Percentiles rank a stretch among this genome's conserved stretches.
These are phyloP conservation scores for Drosophila rufa DNA, from an alignment of 1,140 invertebrate species.

Conservation along the genomic window DNA sequence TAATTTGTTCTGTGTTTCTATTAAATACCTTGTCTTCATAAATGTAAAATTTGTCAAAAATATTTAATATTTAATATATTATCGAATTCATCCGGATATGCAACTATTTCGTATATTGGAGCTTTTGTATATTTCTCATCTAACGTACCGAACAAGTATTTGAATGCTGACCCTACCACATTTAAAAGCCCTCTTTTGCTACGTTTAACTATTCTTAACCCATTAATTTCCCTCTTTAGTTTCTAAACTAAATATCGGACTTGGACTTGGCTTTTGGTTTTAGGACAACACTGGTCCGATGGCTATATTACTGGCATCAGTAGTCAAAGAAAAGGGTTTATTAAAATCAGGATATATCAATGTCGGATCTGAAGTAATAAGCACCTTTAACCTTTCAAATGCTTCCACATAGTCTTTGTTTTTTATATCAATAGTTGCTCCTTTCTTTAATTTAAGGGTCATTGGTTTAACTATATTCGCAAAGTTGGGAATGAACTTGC, in stretches of 20 bases:
- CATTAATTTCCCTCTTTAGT: neutral
- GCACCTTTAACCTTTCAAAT: neutral
- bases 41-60: too few species aligned
- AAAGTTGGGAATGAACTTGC: neutral
- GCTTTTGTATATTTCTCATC: neutral
- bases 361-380: neutral
- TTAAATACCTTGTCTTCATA: too few species aligned
- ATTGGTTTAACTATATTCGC: neutral
- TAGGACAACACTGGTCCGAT: too few species aligned
- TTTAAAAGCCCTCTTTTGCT: neutral
- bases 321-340: neutral
- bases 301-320: too few species aligned
- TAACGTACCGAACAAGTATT: neutral
- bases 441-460: neutral
- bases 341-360: neutral
- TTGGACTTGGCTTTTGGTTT: too few species aligned
- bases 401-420: neutral
- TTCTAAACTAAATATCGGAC: fast-evolving
- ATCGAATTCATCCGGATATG: too few species aligned
- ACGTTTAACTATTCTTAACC: neutral
- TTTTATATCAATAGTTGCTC: too few species aligned
- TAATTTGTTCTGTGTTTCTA: too few species aligned
- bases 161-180: neutral
- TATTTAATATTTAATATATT: too few species aligned
- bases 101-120: too few species aligned